Evolutionary conservation across 2,113 vertebrate species (phyloP).

Genomic region (Rhinolophus ferrumequinum): DNA sequence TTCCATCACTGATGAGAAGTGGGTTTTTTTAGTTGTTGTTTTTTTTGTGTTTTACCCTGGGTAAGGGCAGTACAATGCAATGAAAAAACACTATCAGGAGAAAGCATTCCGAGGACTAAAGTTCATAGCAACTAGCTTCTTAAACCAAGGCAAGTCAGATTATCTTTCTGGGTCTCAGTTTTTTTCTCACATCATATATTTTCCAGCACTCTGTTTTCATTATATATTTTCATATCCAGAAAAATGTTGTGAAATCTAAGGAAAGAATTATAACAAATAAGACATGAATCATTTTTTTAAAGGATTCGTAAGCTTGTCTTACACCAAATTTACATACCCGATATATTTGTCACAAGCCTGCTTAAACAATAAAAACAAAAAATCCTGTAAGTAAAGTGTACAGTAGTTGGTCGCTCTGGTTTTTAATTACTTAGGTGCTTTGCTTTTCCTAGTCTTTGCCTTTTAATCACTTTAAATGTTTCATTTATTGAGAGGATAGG

Average conservation of each 20-base stretch:
- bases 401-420: neutral
- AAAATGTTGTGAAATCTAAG: neutral
- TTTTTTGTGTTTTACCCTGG: neutral
- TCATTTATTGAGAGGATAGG: slow-evolving; percentile 1
- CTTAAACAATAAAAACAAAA: slow-evolving; percentile 43
- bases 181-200: neutral
- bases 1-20: neutral
- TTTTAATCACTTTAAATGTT: slow-evolving; percentile 33
- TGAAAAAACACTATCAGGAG: neutral
- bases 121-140: slow-evolving; percentile 9
- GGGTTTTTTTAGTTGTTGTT: no score
- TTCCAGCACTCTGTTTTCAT: slow-evolving; percentile 38
- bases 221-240: slow-evolving; percentile 43
- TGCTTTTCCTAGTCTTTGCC: neutral
- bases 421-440: slow-evolving; percentile 17
- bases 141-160: slow-evolving; percentile 18
- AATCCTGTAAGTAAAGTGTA: neutral
- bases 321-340: slow-evolving; percentile 1
- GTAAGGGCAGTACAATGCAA: neutral
- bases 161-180: neutral
- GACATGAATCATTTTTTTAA: neutral
- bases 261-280: slow-evolving; percentile 15
- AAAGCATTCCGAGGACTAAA: neutral
- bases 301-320: slow-evolving; percentile 44
- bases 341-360: neutral